Base-by-base conservation (phyloP, 2,113 vertebrate genomes). In the Centropus bengalensis region DNA sequence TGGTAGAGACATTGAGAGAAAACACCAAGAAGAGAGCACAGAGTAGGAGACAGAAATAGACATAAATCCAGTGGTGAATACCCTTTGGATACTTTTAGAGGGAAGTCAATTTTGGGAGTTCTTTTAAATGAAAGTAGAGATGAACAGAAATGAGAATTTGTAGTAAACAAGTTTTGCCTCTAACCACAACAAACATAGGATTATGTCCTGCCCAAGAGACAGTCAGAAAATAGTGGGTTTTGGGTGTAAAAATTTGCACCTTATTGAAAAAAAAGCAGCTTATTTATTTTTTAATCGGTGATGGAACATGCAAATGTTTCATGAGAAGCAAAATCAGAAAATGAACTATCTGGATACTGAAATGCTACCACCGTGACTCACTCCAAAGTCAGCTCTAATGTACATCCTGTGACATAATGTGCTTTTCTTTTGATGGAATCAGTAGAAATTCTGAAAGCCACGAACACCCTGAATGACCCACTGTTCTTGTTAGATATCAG, bases 381-480 rank as follows among this genome's bases (percentile, higher is more conserved):
- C 63, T 62, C 63, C 32, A 44, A 73, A 74, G 74, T 82, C 16
- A 7, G 32, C 84, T 76, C 51, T 56, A 55, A 45, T 63, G 17
- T 4, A 26, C 69, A 67, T 82, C 75, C 78, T 93, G 45, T 91
- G 71, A 95, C 88, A 95, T 84, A 92, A 45, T 71, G 56, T 93
- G 56, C 82, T 95, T 91, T 94, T 89, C 75, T 93, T 95, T 49
- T 51, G 82, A 94, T 77, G 63, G 77, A 76, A 86, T 93, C 59
- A 82, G 75, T 87, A 87, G 82, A 94, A 85, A 93, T 95, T 94
- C 79, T 67, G 85, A 71, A 92, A 89, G 33, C 89, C 78, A 87
- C 0, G 1, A 82, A 92, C 78, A 94, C 89, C 87, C 91, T 88
- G 82, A 95, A 92, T 94, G 87, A 91, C 87, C 89, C 81, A 91